Evolutionary conservation across 2,888 invertebrate species (phyloP).

Genomic region (Alviniconcha strummeri): DNA sequence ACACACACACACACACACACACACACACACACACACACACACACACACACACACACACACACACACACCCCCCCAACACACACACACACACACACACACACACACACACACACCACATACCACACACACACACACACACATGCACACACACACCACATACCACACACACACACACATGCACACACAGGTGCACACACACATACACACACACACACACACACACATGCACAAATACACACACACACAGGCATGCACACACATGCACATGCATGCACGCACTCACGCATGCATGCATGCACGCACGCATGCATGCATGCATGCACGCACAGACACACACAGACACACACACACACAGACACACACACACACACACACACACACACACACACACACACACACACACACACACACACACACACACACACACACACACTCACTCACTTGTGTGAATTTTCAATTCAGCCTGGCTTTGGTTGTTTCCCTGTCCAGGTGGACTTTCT

Average conservation of each 20-base stretch:
- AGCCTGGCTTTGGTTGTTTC: neutral
- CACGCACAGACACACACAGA: conserved; percentile 2
- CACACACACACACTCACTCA: neutral
- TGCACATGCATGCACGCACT: neutral
- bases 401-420: neutral
- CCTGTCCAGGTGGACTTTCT: conserved; percentile 69
- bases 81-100: neutral
- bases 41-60: conserved; percentile 3
- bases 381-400: neutral
- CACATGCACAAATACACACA: neutral
- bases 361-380: conserved; percentile 3
- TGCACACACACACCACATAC: neutral
- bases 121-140: neutral
- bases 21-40: conserved; percentile 1
- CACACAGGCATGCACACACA: neutral
- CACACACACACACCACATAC: neutral
- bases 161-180: neutral
- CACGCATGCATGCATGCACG: neutral
- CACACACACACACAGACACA: neutral
- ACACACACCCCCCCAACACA: neutral
- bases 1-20: conserved; percentile 8
- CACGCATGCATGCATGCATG: neutral
- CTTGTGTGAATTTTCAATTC: neutral
- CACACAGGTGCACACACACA: neutral
- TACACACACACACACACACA: conserved; percentile 3